Conservation (phyloP, 1,140 invertebrate species). For the Hyphantria cunea region DNA sequence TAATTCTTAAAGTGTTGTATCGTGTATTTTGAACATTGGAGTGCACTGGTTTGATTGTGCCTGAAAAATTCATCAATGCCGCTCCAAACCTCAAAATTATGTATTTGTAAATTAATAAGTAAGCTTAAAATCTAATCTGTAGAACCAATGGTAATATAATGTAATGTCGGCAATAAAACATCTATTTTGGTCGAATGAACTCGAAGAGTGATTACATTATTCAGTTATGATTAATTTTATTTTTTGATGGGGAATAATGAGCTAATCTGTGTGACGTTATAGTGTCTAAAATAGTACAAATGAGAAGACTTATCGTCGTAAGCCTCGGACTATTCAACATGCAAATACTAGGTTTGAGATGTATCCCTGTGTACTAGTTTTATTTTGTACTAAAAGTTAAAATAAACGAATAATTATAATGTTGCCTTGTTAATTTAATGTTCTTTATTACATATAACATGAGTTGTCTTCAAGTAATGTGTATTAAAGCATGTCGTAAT, state of each 20-base stretch:
- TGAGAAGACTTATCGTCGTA: slow-evolving; percentile 83
- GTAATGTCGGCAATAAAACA: slow-evolving; percentile 59
- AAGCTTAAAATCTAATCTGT: slow-evolving; percentile 64
- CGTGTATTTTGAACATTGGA: slow-evolving; percentile 72
- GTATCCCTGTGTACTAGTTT: slow-evolving; percentile 83
- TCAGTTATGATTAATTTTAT: slow-evolving; percentile 76
- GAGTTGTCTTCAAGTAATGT: too few species aligned
- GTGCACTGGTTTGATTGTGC: slow-evolving; percentile 78
- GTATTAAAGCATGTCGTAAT: too few species aligned
- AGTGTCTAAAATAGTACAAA: slow-evolving; percentile 83
- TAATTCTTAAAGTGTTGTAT: too few species aligned
- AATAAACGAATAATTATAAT: slow-evolving; percentile 78
- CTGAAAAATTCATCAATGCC: slow-evolving; percentile 79
- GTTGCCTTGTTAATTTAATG: slow-evolving; percentile 27
- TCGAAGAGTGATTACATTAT: slow-evolving; percentile 81
- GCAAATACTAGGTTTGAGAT: slow-evolving; percentile 82
- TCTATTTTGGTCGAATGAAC: slow-evolving; percentile 59
- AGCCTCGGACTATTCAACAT: slow-evolving; percentile 80
- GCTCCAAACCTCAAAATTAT: slow-evolving; percentile 81
- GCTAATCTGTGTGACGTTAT: slow-evolving; percentile 77
- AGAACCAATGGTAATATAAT: slow-evolving; percentile 62
- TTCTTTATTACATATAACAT: not conserved
- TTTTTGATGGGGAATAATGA: slow-evolving; percentile 76
- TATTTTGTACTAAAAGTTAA: slow-evolving; percentile 83
- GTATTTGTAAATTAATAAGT: slow-evolving; percentile 68